Conservation (phyloP, 2,888 invertebrate species). For the Platycheirus albimanus region DNA sequence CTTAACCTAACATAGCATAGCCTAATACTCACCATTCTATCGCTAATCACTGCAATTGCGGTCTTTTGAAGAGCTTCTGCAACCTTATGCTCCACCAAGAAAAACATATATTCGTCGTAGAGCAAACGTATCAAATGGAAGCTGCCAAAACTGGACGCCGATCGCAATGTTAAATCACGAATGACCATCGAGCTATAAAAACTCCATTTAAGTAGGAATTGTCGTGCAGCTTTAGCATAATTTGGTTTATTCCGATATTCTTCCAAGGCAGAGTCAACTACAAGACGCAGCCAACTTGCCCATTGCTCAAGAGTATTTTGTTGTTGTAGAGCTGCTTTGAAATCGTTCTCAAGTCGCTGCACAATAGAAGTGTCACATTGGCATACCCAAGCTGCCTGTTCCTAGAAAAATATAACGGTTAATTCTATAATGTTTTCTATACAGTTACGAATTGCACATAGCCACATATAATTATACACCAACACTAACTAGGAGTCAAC, state of each 20-base stretch:
- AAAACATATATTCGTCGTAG: slow-evolving; percentile 99
- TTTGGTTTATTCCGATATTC: slow-evolving; percentile 93
- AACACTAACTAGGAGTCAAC: too few relatives aligned
- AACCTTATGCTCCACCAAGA: slow-evolving; percentile 97
- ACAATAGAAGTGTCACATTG: slow-evolving; percentile 94
- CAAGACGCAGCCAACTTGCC: slow-evolving; percentile 98
- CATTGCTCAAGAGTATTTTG: slow-evolving; percentile 98
- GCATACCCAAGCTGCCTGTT: slow-evolving; percentile 98
- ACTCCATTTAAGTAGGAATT: slow-evolving; percentile 99
- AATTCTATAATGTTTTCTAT: too few relatives aligned
- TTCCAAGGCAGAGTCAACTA: slow-evolving; percentile 94
- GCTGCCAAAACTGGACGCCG: slow-evolving; percentile 99
- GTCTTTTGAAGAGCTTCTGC: slow-evolving; percentile 95
- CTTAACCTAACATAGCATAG: too few relatives aligned
- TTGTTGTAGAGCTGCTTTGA: slow-evolving; percentile 94
- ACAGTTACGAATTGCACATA: too few relatives aligned
- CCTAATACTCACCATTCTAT: slow-evolving; percentile 80
- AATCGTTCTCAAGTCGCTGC: slow-evolving; percentile 94
- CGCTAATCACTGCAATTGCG: slow-evolving; percentile 96
- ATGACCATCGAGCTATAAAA: slow-evolving; percentile 99
- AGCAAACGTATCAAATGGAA: slow-evolving; percentile 98
- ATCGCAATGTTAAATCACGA: slow-evolving; percentile 96
- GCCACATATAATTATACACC: too few relatives aligned
- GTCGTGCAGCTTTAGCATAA: slow-evolving; percentile 92
- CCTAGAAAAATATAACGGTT: too few relatives aligned